A percentile compares a stretch with the other conserved stretches of the same genome.
These are phyloP conservation scores for Temnothorax unifasciatus DNA, from an alignment of 2,888 invertebrate species.

Conservation along the genomic window DNA sequence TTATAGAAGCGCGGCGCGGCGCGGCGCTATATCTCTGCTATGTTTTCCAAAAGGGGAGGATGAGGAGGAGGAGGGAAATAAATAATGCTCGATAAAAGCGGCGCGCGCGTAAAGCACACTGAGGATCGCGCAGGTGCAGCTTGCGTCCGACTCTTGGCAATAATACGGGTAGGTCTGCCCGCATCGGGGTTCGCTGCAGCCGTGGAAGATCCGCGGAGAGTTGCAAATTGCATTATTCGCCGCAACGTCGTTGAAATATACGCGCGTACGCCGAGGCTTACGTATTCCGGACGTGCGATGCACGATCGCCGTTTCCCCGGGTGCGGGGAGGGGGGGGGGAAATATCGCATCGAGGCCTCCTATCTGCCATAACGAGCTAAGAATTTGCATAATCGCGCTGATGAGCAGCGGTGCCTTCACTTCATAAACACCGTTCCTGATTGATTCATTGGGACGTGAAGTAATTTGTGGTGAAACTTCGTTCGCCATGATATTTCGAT, in stretches of 20 bases:
- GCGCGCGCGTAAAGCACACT: conserved; percentile 52
- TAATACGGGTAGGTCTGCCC: conserved; percentile 75
- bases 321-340: neutral
- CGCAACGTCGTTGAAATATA: conserved; percentile 30
- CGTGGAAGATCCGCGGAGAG: conserved; percentile 34
- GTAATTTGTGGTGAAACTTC: conserved; percentile 43
- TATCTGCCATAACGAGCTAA: conserved; percentile 22
- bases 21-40: conserved; percentile 23
- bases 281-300: neutral
- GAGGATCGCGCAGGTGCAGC: conserved; percentile 70
- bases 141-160: conserved; percentile 60
- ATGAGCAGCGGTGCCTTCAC: conserved; percentile 33
- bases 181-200: conserved; percentile 64
- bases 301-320: neutral
- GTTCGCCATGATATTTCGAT: conserved; percentile 14
- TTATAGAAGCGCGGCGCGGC: neutral
- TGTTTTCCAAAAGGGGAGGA: conserved; percentile 52
- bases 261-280: conserved; percentile 10
- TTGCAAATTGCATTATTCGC: conserved; percentile 58
- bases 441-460: conserved; percentile 45
- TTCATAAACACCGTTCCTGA: conserved; percentile 39
- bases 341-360: conserved; percentile 19
- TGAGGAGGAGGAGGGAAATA: conserved; percentile 43
- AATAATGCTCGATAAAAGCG: conserved; percentile 63
- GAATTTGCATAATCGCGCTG: conserved; percentile 51